Base-by-base conservation (phyloP, 2,797 vertebrate genomes). In the Taeniopygia guttata region DNA sequence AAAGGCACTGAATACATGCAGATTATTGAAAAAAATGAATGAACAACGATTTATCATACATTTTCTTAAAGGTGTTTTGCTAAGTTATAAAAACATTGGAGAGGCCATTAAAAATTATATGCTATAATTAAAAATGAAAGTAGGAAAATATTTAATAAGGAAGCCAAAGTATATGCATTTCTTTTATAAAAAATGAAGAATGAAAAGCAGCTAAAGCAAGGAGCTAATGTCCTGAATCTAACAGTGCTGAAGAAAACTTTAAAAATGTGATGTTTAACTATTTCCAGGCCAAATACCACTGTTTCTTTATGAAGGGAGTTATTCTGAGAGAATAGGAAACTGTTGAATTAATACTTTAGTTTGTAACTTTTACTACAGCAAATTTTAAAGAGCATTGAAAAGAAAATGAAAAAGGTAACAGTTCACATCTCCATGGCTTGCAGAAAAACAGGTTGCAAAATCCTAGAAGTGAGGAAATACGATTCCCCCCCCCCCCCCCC, bases 41-140 rank as follows among this genome's bases (percentile, higher is more conserved):
- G 29, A 75, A 21, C 5, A 42, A 38, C 0, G 0, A 18, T 27
- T 73, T 45, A 36, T 5, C 13, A 30, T 13, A 34, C 1, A 13
- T n/a, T 85, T 87, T 79, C 13, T 54, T 58, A 2, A 17, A 64
- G 55, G 60, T 25, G 13, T 52, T 77, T 60, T 48, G 32, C 9
- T 66, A 68, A 76, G 12, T 40, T 67, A 55, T 40, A 34, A 68
- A 87, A 93, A 43, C 14, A 26, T 23, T 40, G 38, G 22, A 45
- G 79, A 83, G 12, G 4, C 2, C 11, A 27, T 38, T 62, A 25
- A 45, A 73, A 83, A 48, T 30, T 51, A 38, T 40, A 55, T 36
- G 20, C 22, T 42, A 12, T 25, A 63, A 72, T 51, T 74, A 7
- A 86, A 60, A 21, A 14, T 80, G 6, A 69, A 87, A 70, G 22